phyloP scores from a whole-genome alignment of 2,113 vertebrate genomes.

The Otocyon megalotis region DNA sequence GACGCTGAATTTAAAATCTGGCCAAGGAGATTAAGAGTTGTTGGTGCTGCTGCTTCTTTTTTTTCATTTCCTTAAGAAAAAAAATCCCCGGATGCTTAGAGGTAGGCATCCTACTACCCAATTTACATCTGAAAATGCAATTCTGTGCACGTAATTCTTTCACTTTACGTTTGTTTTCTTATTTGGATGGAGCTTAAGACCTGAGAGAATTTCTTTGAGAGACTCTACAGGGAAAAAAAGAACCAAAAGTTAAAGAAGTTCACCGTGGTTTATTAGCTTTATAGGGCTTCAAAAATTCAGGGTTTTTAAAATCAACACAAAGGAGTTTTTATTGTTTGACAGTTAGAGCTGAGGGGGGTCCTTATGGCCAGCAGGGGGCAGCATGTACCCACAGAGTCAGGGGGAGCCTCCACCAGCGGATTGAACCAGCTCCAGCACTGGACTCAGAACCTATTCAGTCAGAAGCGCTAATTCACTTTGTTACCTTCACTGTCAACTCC shows the following conservation, averaged over 20 bases:
- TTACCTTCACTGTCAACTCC: neutral
- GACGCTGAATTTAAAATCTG: neutral
- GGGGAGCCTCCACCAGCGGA: rapidly evolving
- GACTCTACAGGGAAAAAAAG: neutral
- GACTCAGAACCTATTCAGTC: neutral
- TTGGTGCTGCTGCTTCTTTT: neutral
- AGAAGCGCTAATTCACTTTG: neutral
- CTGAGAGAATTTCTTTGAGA: neutral
- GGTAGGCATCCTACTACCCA: neutral
- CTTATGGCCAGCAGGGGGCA: conserved; percentile 87
- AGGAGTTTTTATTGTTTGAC: conserved; percentile 2
- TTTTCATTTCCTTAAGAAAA: conserved; percentile 6
- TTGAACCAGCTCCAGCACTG: neutral
- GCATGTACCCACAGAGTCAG: conserved; percentile 73
- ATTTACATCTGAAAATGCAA: conserved; percentile 58
- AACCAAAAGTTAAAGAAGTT: neutral
- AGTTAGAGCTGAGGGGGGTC: neutral
- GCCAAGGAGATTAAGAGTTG: neutral
- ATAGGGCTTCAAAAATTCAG: conserved; percentile 2
- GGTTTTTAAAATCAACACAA: neutral
- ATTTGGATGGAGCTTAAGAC: neutral
- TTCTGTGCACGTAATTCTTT: neutral
- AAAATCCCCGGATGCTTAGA: neutral
- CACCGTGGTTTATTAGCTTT: conserved; percentile 39
- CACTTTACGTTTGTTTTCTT: conserved; percentile 40